These are phyloP conservation scores for Drosophila santomea DNA, from an alignment of 1,140 invertebrate genomes.

Conservation along the genomic window DNA sequence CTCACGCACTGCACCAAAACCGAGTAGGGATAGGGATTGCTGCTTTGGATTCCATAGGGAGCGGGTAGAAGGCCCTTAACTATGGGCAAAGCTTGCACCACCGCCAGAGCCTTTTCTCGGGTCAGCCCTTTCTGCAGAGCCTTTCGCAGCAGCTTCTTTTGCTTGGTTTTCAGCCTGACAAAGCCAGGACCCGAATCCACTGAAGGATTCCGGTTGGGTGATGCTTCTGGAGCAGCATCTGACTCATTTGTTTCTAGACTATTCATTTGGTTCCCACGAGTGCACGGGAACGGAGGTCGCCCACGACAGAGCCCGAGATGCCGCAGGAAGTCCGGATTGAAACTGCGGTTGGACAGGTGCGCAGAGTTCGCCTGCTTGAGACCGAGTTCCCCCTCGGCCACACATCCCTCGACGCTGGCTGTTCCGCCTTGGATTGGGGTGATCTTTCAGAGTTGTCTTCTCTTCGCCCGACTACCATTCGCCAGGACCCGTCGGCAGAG, in stretches of 20 bases:
- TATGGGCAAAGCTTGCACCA: neutral
- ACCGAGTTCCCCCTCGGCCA: constrained; percentile 15
- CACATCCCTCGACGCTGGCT: constrained; percentile 5
- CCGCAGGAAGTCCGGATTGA: constrained; percentile 7
- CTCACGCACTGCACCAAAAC: neutral
- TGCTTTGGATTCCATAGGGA: neutral
- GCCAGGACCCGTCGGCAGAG: constrained; percentile 4
- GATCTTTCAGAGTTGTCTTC: constrained; percentile 11
- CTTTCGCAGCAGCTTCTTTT: constrained; percentile 3
- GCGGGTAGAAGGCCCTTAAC: neutral
- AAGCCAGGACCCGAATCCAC: constrained; percentile 3
- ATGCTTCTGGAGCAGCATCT: constrained; percentile 4
- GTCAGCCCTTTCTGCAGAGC: neutral
- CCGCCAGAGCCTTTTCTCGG: neutral
- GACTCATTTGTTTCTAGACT: neutral
- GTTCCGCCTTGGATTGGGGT: constrained; percentile 13
- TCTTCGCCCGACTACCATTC: constrained; percentile 15
- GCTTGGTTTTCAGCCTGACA: constrained; percentile 3
- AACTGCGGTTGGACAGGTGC: constrained; percentile 14
- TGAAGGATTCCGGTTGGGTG: neutral
- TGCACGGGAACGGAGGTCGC: constrained; percentile 11
- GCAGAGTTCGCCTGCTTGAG: constrained; percentile 3
- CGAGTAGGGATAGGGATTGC: neutral
- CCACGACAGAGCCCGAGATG: constrained; percentile 12
- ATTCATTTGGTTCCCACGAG: constrained; percentile 14